phyloP scores from a whole-genome alignment of 2,888 invertebrate species.

The Muschampia staudingeri region DNA sequence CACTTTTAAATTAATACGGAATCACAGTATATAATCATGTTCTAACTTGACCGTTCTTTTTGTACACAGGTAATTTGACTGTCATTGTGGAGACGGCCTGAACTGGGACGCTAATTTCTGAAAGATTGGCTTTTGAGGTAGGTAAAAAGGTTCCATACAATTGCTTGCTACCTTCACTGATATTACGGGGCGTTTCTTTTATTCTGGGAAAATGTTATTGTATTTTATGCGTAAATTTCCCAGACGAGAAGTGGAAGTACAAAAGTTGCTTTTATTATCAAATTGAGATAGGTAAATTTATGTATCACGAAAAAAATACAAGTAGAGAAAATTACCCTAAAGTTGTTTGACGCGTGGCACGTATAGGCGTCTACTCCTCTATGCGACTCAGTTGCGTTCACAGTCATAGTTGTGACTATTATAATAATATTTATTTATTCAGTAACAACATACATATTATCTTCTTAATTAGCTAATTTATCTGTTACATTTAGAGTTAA shows the following conservation, averaged over 20 bases:
- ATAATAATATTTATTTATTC: too few relatives aligned
- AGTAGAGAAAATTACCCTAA: too few relatives aligned
- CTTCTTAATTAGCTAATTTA: too few relatives aligned
- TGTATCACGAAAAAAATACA: too few relatives aligned
- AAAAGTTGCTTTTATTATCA: background rate
- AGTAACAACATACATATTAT: too few relatives aligned
- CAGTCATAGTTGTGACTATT: too few relatives aligned
- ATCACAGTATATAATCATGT: background rate
- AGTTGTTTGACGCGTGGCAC: too few relatives aligned
- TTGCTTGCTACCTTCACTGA: background rate
- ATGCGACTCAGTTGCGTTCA: too few relatives aligned
- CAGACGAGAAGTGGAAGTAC: background rate
- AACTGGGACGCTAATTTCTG: slow-evolving; percentile 10
- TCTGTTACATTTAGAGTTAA: too few relatives aligned
- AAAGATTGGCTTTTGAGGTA: slow-evolving; percentile 8
- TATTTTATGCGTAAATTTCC: background rate
- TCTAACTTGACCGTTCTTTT: slow-evolving; percentile 6
- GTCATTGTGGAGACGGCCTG: slow-evolving; percentile 13
- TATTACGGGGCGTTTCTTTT: background rate
- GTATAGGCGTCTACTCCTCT: too few relatives aligned
- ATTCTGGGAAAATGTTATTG: background rate
- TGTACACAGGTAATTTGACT: slow-evolving; percentile 46
- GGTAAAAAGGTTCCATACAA: background rate
- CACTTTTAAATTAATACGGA: background rate
- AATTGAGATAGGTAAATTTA: background rate